phyloP scores from a whole-genome alignment of 2,113 vertebrate species.

The Zosterops japonicus region DNA sequence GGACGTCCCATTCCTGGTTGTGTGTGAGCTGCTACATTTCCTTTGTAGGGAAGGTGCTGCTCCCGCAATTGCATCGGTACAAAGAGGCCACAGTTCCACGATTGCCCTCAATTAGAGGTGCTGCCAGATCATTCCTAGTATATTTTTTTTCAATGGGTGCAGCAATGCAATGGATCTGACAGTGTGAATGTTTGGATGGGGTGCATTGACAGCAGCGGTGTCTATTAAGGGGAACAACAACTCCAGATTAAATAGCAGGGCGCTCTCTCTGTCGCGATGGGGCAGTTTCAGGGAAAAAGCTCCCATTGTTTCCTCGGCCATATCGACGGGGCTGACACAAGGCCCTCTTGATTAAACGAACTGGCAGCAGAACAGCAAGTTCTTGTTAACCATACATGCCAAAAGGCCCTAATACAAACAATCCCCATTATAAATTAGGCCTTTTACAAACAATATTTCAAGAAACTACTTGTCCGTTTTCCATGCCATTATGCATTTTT shows the following conservation, averaged over 20 bases:
- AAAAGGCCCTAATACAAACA: conserved; percentile 69
- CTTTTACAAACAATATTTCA: conserved; percentile 77
- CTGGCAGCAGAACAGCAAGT: conserved; percentile 68
- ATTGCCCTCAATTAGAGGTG: conserved; percentile 18
- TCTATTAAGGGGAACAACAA: conserved; percentile 49
- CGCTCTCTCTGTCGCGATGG: conserved; percentile 22
- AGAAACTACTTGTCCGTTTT: conserved; percentile 82
- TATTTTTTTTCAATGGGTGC: background rate
- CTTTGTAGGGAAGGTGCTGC: background rate
- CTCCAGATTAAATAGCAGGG: conserved; percentile 53
- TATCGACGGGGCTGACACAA: conserved; percentile 36
- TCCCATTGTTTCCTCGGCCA: conserved; percentile 37
- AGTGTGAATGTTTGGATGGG: conserved; percentile 52
- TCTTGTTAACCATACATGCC: conserved; percentile 67
- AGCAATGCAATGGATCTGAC: conserved; percentile 15
- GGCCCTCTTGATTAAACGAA: conserved; percentile 64
- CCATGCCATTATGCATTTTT: conserved; percentile 86
- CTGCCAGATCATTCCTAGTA: conserved; percentile 32
- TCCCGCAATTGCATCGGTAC: background rate
- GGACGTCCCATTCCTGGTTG: background rate
- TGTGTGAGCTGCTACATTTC: background rate
- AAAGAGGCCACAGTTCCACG: background rate
- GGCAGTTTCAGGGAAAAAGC: conserved; percentile 34
- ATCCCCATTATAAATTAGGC: conserved; percentile 73
- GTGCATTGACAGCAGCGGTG: conserved; percentile 33